These are phyloP conservation scores for Selene dorsalis DNA, from an alignment of 2,797 vertebrate genomes.

Conservation along the genomic window DNA sequence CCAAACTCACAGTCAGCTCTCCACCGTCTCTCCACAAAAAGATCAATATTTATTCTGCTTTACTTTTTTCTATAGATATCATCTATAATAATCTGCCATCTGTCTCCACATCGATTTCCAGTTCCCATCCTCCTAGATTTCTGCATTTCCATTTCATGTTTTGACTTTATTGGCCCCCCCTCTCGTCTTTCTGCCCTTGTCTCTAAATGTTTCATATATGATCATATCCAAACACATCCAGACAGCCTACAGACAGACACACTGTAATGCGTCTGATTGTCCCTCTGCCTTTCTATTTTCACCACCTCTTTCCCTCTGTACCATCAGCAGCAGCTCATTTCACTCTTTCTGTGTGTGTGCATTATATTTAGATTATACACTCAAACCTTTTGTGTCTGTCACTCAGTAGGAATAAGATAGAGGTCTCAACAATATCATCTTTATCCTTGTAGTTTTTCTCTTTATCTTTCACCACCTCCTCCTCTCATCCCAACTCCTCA, in stretches of 20 bases:
- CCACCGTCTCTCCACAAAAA: constrained; percentile 6
- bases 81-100: constrained; percentile 37
- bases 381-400: neutral
- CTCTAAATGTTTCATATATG: neutral
- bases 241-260: neutral
- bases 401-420: neutral
- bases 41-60: constrained; percentile 34
- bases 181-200: neutral
- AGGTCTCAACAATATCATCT: neutral
- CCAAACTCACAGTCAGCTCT: constrained; percentile 43
- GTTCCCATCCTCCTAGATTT: neutral
- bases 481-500: neutral
- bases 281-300: constrained; percentile 6
- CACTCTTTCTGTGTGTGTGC: constrained; percentile 6
- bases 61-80: constrained; percentile 31
- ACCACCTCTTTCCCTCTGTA: neutral
- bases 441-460: neutral
- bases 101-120: constrained; percentile 12
- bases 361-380: neutral
- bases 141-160: neutral
- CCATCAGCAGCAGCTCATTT: constrained; percentile 48
- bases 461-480: neutral
- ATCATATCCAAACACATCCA: neutral
- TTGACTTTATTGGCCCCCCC: neutral
- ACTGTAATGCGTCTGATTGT: constrained; percentile 10